phyloP scores from a whole-genome alignment of 2,113 vertebrate genomes.

The Noturus placidus region DNA sequence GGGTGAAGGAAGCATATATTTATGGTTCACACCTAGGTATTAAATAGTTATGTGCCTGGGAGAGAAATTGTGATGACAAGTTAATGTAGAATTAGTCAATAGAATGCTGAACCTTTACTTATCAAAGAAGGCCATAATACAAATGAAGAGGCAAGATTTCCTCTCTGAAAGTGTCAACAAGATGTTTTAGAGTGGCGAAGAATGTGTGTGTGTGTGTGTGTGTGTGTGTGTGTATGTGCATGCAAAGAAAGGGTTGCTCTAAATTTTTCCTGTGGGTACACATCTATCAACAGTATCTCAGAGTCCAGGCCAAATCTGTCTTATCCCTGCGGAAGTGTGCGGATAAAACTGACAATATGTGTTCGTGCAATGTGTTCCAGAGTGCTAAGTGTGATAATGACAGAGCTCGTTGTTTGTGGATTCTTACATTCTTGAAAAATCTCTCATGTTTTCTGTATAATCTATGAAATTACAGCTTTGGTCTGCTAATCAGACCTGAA shows the following conservation, averaged over 20 bases:
- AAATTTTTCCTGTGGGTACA: conserved; percentile 27
- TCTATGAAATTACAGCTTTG: not conserved
- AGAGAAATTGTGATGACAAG: conserved; percentile 41
- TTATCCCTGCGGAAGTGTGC: conserved; percentile 36
- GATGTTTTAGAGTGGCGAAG: not conserved
- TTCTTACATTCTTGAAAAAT: conserved; percentile 24
- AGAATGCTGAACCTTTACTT: conserved; percentile 23
- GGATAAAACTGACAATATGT: conserved; percentile 44
- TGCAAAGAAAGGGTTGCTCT: conserved; percentile 3
- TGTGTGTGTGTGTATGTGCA: not conserved
- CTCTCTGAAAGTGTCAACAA: conserved; percentile 28
- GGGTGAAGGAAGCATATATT: not conserved
- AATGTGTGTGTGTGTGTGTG: not conserved
- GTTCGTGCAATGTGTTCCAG: conserved; percentile 27
- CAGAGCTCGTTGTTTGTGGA: conserved; percentile 19
- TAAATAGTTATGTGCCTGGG: conserved; percentile 11
- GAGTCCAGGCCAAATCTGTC: conserved; percentile 39
- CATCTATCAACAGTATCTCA: conserved; percentile 33
- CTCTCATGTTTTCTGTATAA: not conserved
- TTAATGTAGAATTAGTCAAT: conserved; percentile 29
- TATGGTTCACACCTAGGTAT: conserved; percentile 11
- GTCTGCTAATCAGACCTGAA: conserved; percentile 5
- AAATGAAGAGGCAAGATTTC: conserved; percentile 10
- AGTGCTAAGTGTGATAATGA: conserved; percentile 33
- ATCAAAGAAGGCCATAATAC: conserved; percentile 22